Base-by-base conservation (phyloP, 2,113 vertebrate species). In the Lucifuga dentata region DNA sequence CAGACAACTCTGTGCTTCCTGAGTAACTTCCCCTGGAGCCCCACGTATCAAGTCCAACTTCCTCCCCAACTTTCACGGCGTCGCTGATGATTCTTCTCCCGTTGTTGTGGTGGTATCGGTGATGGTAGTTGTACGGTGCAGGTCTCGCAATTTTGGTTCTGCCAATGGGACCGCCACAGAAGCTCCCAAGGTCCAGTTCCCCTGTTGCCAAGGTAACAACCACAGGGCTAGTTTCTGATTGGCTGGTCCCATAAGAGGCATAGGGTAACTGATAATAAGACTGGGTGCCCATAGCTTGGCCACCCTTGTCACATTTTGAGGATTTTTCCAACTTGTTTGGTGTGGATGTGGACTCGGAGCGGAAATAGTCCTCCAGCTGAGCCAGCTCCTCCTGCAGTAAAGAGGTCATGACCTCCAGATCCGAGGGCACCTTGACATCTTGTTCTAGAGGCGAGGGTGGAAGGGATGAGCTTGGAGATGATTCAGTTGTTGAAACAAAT, bases 291-390 rank as follows among this genome's bases (percentile, higher is more conserved):
- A 92, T 93, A 70, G 92, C 91, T 84, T 91, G 92, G 49, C 89
- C 84, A 29, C 87, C 84, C 90, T 92, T 93, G 85, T 94, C 92
- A 91, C 91, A 92, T 92, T 92, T 93, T 79, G 92, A 89, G 71
- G 91, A 89, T 90, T 92, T 94, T 19, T 94, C 92, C 81, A 86
- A 89, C 91, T 93, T 94, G 84, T 85, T 89, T 45, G 90, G 70
- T 11, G 89, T 75, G 43, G 84, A 75, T 16, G 88, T 82, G 35
- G 93, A 92, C 86, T 95, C 94, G 15, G 95, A 95, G 49, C 95
- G 93, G 84, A 96, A 97, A 91, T 95, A 97, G 90, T 97, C 95
- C 93, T 97, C 95, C 81, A 96, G 93, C 89, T 97, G 95, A 86
- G 95, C 95, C 91, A 96, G 91, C 91, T 97, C 95, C 87, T 95